Base-by-base conservation (phyloP, 1,140 invertebrate species). In the Mercenaria mercenaria region DNA sequence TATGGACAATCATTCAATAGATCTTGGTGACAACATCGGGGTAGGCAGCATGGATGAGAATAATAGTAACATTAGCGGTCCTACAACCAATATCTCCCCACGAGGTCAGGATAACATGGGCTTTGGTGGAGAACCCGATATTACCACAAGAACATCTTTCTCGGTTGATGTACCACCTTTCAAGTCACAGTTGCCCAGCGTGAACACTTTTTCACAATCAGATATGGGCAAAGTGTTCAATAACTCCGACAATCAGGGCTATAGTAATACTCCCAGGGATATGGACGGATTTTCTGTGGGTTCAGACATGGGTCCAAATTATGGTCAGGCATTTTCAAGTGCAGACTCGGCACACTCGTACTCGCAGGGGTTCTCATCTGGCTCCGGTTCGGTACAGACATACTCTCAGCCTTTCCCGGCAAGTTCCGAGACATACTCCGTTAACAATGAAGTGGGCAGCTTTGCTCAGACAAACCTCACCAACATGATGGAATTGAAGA, bases 41-140 rank as follows among this genome's bases (percentile, higher is more conserved):
- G 80, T 91, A 4, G 80, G 67, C 39, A 89, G 56, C 32, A 59
- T 61, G 41, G 77, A 90, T 47, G 91, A 93, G 20, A 91, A 92
- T 29, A 88, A 81, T 41, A 88, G 85, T 59, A 89, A 86, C 50
- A 79, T 77, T 10, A 81, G 64, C 52, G 76, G 81, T 26, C 59
- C 76, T 37, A 69, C 84, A 18, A 80, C 86, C 37, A 92, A 83
- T 32, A 79, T 93, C 74, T 93, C 92, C 37, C 92, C 92, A 23
- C 50, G 91, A 26, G 77, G 89, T 26, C 91, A 93, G 72, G 92
- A 93, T 29, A 74, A 39, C 41, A 50, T 89, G 20, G 52, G 84
- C 34, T 87, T 77, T 41, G 52, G 67, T 47, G 77, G 87, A 26
- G 80, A 89, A 0, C 26, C 77, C 3, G 79, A 89, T 41, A 81